A percentile compares a stretch with the other conserved stretches of the same genome.
Conservation (phyloP, 37 sponge, comb jelly and placozoan species). For the Beroe ovata region DNA sequence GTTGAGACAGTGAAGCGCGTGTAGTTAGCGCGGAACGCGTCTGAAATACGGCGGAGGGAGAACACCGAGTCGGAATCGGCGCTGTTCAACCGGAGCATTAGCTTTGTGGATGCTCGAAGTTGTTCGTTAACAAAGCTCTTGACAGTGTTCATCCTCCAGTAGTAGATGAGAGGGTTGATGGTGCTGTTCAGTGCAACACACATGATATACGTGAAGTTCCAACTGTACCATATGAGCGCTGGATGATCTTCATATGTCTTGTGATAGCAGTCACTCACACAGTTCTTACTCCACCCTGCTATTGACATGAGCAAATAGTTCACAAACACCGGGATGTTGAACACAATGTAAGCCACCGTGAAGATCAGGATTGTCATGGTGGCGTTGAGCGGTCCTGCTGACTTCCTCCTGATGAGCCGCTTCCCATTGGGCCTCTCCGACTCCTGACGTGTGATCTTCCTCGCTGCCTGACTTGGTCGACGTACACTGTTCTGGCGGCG, state of each 20-base stretch:
- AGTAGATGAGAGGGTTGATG: constrained; percentile 55
- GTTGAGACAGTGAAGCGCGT: background rate
- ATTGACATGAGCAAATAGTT: constrained; percentile 63
- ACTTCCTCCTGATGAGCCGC: background rate
- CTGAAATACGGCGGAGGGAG: background rate
- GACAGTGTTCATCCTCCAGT: constrained; percentile 59
- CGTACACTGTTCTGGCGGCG: background rate
- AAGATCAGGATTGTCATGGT: constrained; percentile 65
- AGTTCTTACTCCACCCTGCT: constrained; percentile 63
- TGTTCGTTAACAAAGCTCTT: constrained; percentile 31
- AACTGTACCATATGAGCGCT: background rate
- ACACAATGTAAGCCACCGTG: constrained; percentile 27
- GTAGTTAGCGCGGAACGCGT: background rate
- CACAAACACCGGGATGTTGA: constrained; percentile 61
- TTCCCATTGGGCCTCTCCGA: background rate
- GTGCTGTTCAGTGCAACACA: constrained; percentile 61
- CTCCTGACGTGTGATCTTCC: background rate
- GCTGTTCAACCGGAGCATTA: background rate
- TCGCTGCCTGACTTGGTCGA: background rate
- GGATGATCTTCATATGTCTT: constrained; percentile 15
- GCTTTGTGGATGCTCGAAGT: background rate
- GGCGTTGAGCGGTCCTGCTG: background rate
- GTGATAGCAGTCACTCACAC: constrained; percentile 41
- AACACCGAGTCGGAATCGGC: background rate
- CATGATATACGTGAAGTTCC: constrained; percentile 62